Percentiles rank a stretch among this genome's conserved stretches.
These are phyloP conservation scores for Thinocorus orbignyianus DNA, from an alignment of 2,113 vertebrate species.

Conservation along the genomic window DNA sequence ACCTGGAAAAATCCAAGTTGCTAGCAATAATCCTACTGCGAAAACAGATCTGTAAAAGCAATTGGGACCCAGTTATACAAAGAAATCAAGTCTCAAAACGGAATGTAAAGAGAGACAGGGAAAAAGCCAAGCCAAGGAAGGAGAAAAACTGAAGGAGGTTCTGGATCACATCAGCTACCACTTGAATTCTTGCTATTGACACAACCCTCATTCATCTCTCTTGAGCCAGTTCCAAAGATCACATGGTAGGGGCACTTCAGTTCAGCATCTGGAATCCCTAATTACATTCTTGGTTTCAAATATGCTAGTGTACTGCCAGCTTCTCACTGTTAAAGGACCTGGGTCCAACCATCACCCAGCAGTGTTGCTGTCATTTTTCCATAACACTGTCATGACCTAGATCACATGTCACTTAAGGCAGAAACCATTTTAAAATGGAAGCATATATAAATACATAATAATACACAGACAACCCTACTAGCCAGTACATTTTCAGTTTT, in stretches of 20 bases:
- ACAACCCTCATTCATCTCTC: conserved; percentile 45
- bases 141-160: neutral
- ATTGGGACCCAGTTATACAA: neutral
- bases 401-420: neutral
- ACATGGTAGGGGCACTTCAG: conserved; percentile 43
- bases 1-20: neutral
- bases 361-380: neutral
- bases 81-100: neutral
- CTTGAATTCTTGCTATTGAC: conserved; percentile 29
- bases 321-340: conserved; percentile 8
- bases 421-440: neutral
- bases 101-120: neutral
- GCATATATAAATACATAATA: neutral
- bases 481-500: neutral
- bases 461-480: neutral
- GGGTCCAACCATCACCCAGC: neutral
- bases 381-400: neutral
- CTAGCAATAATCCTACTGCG: neutral
- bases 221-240: conserved; percentile 51
- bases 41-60: conserved; percentile 10
- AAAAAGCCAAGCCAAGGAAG: conserved; percentile 19
- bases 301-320: conserved; percentile 22
- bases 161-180: conserved; percentile 37
- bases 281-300: conserved; percentile 43
- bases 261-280: conserved; percentile 57